Base-by-base conservation (phyloP, 2,113 vertebrate genomes). In the Geothlypis trichas region DNA sequence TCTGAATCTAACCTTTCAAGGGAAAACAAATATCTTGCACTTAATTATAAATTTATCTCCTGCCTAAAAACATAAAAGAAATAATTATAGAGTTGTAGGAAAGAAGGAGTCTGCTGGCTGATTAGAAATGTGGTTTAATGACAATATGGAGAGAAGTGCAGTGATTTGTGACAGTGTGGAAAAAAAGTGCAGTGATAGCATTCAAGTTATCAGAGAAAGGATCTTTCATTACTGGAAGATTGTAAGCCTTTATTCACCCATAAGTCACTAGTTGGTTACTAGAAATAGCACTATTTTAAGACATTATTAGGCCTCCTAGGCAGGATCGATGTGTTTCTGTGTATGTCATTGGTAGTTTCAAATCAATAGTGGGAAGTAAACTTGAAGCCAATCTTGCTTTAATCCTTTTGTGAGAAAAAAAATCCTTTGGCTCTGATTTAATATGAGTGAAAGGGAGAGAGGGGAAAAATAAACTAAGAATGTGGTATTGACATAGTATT, bases 101-200 rank as follows among this genome's bases (percentile, higher is more conserved):
- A 96, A 87, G 76, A 69, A 94, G 73, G 63, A 58, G 18, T 77
- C 73, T 87, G 41, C 84, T 93, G 84, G 73, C 94, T 94, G 92
- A 95, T 94, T 89, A 95, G 79, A 66, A 94, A 87, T 92, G 66
- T 89, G 86, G 74, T 59, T 97, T 96, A 90, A 92, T 84, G 91
- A 14, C 87, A 86, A 12, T 71, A 49, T 80, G 85, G 92, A 93
- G 93, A 74, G 72, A 88, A 94, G 76, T 84, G 81, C 71, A 74
- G 59, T 94, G 78, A 75, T 33, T 74, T 58, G 17, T 85, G 41
- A 17, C 74, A 88, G 49, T 58, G n/a, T 83, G 80, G 73, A 67
- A 91, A 68, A 65, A 65, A 95, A 89, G 87, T 73, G 90, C 31
- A 52, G 46, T n/a, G 33, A 20, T 46, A 91, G 58, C 49, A 52